Evolutionary conservation across 2,797 vertebrate species (phyloP), one percentile per base, ranked within the genome.

Genomic region (Pristis pectinata): DNA sequence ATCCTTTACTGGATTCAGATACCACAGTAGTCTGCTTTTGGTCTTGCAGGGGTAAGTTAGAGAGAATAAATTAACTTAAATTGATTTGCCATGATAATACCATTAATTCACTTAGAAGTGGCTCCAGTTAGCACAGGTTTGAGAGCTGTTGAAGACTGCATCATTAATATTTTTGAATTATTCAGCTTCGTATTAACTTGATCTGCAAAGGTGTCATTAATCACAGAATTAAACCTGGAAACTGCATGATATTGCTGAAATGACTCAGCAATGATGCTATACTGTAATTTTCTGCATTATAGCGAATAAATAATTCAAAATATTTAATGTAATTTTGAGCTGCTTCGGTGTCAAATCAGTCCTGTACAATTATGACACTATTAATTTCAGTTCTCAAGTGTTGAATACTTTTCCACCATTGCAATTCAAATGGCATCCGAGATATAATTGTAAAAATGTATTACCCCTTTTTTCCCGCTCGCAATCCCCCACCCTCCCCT

Each of bases 81-180:
- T 72, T 94, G 92, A 94, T 94, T 94, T 74, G 41, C 70, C 44
- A 44, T 76, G 92, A 76, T 94, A 72, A 94, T 49, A 10, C 15
- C 24, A 94, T 94, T 74, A 93, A 74, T 94, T 94, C 44, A 27
- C 92, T 56, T 19, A 49, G 92, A 94, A 34, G 67, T 94, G 61
- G 1, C 67, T 74, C 70, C 70, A 94, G 94, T 76, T 53, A 94
- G 70, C 44, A 94, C 49, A 53, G 70, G 30, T 76, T 53, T 74
- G 11, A 76, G 67, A 76, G 49, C 67, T 49, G 30, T 72, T 93
- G 30, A 92, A 49, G 49, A 49, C 92, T 49, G 92, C 27, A 5
- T 94, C 44, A 76, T 91, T 64, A 91, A 91, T 94, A 76, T n/a
- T 94, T 93, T 94, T 56, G 49, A 94, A 94, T 94, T 49, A 94